phyloP scores from a whole-genome alignment of 2,113 vertebrate species.

The Trematomus loennbergii region DNA sequence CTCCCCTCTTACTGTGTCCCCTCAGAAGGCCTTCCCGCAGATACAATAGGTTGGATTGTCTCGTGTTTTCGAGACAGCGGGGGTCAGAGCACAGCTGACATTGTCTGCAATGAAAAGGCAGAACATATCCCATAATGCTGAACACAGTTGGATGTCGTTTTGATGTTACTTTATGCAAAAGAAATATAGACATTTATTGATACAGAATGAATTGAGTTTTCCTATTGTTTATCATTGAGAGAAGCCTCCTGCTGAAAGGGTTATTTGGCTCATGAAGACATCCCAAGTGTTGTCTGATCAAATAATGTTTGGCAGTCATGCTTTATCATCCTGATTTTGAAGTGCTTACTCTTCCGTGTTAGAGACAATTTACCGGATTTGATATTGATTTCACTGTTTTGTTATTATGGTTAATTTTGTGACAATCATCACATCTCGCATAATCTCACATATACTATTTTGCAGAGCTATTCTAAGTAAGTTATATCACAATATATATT shows the following conservation, averaged over 20 bases:
- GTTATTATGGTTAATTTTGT: neutral
- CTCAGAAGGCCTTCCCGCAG: conserved; percentile 44
- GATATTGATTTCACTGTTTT: neutral
- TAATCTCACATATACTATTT: neutral
- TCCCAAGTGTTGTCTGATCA: neutral
- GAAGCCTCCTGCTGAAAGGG: neutral
- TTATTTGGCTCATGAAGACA: conserved; percentile 7
- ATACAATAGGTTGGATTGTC: conserved; percentile 76
- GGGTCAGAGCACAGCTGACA: conserved; percentile 39
- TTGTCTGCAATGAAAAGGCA: conserved; percentile 30
- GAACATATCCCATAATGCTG: conserved; percentile 26
- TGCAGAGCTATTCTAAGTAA: neutral
- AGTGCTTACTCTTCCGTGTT: neutral
- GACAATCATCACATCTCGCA: neutral
- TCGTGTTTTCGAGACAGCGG: conserved; percentile 54
- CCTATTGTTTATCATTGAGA: neutral
- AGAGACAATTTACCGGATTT: neutral
- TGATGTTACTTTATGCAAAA: neutral
- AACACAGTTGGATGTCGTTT: conserved; percentile 18
- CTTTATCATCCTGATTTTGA: neutral
- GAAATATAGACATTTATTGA: conserved; percentile 24
- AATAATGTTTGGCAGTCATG: neutral
- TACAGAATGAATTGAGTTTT: neutral
- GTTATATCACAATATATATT: neutral
- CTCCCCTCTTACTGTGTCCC: conserved; percentile 26